Conservation (phyloP, 1,140 invertebrate species). For the Philaenus spumarius region DNA sequence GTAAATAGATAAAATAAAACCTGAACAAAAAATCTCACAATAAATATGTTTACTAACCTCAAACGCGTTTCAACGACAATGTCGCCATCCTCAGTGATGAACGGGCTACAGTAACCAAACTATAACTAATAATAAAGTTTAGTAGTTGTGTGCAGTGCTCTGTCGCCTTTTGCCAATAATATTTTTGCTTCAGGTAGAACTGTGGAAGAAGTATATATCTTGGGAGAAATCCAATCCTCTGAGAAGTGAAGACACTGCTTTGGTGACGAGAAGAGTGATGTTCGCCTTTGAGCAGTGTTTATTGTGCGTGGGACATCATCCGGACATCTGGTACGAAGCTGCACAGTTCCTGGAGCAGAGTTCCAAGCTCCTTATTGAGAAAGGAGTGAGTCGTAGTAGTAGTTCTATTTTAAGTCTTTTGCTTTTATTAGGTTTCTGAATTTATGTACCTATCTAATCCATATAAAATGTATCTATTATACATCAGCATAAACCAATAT, state of each 20-base stretch:
- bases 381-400: conserved; percentile 61
- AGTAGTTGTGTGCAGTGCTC: not conserved
- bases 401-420: not conserved
- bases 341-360: conserved; percentile 93
- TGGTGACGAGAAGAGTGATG: conserved; percentile 91
- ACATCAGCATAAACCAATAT: too few relatives aligned
- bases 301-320: conserved; percentile 93
- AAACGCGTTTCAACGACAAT: too few relatives aligned
- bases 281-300: conserved; percentile 98
- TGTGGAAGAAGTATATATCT: conserved; percentile 99
- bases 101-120: too few relatives aligned
- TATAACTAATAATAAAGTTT: not conserved
- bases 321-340: conserved; percentile 98
- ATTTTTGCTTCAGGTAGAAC: conserved; percentile 91
- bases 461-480: not conserved
- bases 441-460: not conserved
- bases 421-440: not conserved
- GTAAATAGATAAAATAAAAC: too few relatives aligned
- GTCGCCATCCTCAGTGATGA: too few relatives aligned
- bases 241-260: conserved; percentile 87
- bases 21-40: too few relatives aligned
- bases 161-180: not conserved
- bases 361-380: conserved; percentile 85
- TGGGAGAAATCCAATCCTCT: conserved; percentile 98
- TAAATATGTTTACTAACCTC: too few relatives aligned